Base-by-base conservation (phyloP, 2,113 vertebrate genomes). In the Ornithorhynchus anatinus region DNA sequence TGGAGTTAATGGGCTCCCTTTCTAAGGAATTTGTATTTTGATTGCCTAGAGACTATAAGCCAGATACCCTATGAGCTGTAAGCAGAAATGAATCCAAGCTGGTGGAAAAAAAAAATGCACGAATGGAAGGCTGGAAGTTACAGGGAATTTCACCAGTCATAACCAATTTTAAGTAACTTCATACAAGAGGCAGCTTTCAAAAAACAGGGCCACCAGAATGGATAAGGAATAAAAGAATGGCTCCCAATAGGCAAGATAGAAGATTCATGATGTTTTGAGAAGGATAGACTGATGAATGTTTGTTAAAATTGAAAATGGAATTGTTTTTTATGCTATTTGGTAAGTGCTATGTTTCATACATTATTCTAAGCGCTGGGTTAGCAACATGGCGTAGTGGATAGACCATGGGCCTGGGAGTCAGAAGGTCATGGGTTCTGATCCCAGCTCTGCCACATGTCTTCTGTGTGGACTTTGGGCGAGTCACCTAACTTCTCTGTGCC, bases 181-280 rank as follows among this genome's bases (percentile, higher is more conserved):
- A 51, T 40, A 45, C 22, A 48, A 54, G 33, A 67, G 52, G 29
- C 15, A 3, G 52, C n/a, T 13, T 36, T 17, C 43, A 53, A 52
- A 61, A 79, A 59, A 67, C 22, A 42, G 56, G 14, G 42, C 74
- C 45, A 68, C 32, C 58, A 59, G 45, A 60, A 37, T 69, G 51
- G 14, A 20, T 57, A 66, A 44, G 31, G 47, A 59, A 58, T 29
- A 69, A 72, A 63, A 31, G 64, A 48, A n/a, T 67, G 59, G 31
- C 67, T 25, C 15, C 66, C 62, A 75, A 59, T 72, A 62, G n/a
- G n/a, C 13, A 62, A 51, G 50, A 40, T 12, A 7, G 31, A 31
- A 42, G 14, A 57, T 5, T 10, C 37, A 6, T 45, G 23, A 37
- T 64, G 48, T 58, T 57, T 63, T 35, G 0, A 4, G 45, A 72